A percentile compares a stretch with the other conserved stretches of the same genome.
phyloP scores from a whole-genome alignment of 2,113 vertebrate genomes.

The Gymnobelideus leadbeateri region DNA sequence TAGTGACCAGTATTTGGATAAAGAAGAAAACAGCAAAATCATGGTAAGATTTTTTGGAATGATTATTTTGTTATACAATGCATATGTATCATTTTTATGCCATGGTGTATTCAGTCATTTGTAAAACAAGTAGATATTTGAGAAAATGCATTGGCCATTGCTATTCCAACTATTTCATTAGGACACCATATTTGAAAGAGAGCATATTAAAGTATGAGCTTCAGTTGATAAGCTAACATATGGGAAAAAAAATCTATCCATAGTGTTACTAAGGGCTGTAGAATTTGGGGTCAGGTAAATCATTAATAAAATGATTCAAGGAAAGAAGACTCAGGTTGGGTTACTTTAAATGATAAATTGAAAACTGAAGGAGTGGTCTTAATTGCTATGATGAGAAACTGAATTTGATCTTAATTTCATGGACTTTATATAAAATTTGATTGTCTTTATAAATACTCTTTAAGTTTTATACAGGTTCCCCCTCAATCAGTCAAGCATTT shows the following conservation, averaged over 20 bases:
- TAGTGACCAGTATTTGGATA: slow-evolving; percentile 96
- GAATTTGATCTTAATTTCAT: slow-evolving; percentile 18
- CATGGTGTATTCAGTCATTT: neutral
- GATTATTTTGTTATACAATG: neutral
- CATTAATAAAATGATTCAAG: neutral
- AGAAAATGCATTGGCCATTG: neutral
- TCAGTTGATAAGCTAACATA: neutral
- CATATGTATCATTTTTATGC: slow-evolving; percentile 20
- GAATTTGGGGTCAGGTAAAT: neutral
- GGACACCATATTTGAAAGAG: neutral
- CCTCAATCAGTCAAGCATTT: neutral
- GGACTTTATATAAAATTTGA: neutral
- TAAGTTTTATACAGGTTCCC: neutral
- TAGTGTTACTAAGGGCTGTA: neutral
- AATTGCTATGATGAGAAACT: neutral
- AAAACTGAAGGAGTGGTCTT: neutral
- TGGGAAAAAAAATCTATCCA: neutral
- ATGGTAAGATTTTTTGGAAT: slow-evolving; percentile 86
- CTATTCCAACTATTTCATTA: neutral
- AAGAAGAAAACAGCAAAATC: slow-evolving; percentile 98
- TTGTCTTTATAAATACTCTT: neutral
- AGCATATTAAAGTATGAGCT: neutral
- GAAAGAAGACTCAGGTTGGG: neutral
- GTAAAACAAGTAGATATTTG: neutral
- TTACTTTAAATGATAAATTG: neutral